A percentile compares a stretch with the other conserved stretches of the same genome.
These are phyloP conservation scores for Labroides dimidiatus DNA, from an alignment of 2,797 vertebrate genomes.

Conservation along the genomic window DNA sequence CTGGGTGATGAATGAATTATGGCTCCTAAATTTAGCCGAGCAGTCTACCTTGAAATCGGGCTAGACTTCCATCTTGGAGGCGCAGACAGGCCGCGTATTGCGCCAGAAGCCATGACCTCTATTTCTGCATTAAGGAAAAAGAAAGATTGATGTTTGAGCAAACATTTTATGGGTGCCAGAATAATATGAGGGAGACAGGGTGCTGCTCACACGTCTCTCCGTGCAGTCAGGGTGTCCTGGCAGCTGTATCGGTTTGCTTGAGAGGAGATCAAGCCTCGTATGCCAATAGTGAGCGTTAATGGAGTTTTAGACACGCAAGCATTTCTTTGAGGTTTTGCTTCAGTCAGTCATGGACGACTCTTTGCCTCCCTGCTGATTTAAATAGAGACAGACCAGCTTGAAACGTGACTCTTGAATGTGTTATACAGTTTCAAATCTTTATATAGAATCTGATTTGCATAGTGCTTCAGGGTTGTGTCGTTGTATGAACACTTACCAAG, in stretches of 20 bases:
- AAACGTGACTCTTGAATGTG: constrained; percentile 8
- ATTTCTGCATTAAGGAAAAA: constrained; percentile 68
- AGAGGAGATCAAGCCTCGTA: constrained; percentile 35
- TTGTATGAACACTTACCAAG: not conserved
- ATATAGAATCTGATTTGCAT: constrained; percentile 26
- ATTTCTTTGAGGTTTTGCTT: constrained; percentile 1
- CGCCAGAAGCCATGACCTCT: constrained; percentile 73
- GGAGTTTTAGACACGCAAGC: constrained; percentile 23
- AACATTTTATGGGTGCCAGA: constrained; percentile 70
- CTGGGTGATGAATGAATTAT: constrained; percentile 86
- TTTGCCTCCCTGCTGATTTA: constrained; percentile 10
- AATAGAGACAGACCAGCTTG: constrained; percentile 11
- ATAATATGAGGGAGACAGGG: constrained; percentile 62
- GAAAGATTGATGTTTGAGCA: constrained; percentile 74
- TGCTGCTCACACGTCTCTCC: constrained; percentile 59
- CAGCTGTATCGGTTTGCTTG: constrained; percentile 33
- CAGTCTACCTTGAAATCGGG: constrained; percentile 87
- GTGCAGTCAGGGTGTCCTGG: constrained; percentile 33
- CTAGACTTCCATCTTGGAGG: constrained; percentile 74
- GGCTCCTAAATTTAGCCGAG: constrained; percentile 81
- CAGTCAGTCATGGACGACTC: not conserved
- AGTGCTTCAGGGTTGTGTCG: constrained; percentile 9
- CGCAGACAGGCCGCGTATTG: constrained; percentile 68
- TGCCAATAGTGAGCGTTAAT: constrained; percentile 45
- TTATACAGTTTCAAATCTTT: constrained; percentile 8